These are phyloP conservation scores for Dromas ardeola DNA, from an alignment of 2,113 vertebrate species.

Conservation along the genomic window DNA sequence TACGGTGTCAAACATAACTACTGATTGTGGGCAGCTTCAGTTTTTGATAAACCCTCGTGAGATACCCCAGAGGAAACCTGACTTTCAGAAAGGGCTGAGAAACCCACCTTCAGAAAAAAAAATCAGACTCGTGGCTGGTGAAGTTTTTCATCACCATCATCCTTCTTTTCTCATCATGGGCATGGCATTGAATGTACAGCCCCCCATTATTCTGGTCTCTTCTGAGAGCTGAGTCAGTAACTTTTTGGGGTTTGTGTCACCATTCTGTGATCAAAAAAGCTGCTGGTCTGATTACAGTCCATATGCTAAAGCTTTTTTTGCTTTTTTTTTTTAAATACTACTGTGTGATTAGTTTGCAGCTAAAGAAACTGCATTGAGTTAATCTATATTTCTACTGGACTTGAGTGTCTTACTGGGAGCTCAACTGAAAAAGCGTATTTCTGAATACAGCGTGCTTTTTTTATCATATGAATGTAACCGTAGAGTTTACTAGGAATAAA, in stretches of 20 bases:
- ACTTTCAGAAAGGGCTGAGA: slow-evolving; percentile 9
- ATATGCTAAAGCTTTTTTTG: background rate
- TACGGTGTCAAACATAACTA: background rate
- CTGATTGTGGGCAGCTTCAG: background rate
- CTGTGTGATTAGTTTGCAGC: background rate
- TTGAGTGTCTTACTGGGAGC: slow-evolving; percentile 13
- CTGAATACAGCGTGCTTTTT: slow-evolving; percentile 29
- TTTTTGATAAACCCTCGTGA: background rate
- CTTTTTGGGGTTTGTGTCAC: background rate
- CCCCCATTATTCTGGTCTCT: background rate
- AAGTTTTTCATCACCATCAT: background rate
- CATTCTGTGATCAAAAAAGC: background rate
- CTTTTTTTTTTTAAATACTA: background rate
- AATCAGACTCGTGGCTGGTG: background rate
- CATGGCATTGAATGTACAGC: background rate
- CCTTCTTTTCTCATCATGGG: background rate
- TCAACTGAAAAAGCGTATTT: slow-evolving; percentile 1
- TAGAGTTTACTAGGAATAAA: slow-evolving; percentile 28
- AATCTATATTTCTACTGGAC: slow-evolving; percentile 3
- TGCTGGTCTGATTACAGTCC: background rate
- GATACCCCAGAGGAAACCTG: background rate
- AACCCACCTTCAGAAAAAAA: background rate
- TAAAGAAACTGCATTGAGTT: background rate
- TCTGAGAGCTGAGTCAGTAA: background rate
- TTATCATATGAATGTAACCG: slow-evolving; percentile 55